Conservation (phyloP, 2,888 invertebrate species). For the Bugula neritina region DNA sequence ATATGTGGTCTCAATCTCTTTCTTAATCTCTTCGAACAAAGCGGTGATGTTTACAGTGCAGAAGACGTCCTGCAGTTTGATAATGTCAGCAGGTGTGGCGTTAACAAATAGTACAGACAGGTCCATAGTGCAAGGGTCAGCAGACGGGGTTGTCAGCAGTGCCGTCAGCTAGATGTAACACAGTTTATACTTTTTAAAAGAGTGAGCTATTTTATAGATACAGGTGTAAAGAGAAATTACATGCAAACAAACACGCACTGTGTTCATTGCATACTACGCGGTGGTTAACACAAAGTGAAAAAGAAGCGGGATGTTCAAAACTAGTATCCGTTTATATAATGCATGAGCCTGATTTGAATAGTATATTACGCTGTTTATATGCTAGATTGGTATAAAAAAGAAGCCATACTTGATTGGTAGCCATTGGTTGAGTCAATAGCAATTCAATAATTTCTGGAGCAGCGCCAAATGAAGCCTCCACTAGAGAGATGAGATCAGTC, state of each 20-base stretch:
- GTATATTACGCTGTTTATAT: too few species aligned
- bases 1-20: not conserved
- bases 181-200: too few species aligned
- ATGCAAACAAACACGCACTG: too few species aligned
- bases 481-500: not conserved
- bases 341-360: too few species aligned
- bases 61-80: conserved; percentile 7
- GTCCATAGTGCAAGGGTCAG: conserved; percentile 20
- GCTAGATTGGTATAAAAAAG: too few species aligned
- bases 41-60: conserved; percentile 10
- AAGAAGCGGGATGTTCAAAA: too few species aligned
- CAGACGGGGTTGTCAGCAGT: not conserved
- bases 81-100: conserved; percentile 3
- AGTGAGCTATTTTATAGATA: too few species aligned
- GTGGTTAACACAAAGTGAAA: too few species aligned
- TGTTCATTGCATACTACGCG: too few species aligned
- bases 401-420: not conserved
- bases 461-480: not conserved
- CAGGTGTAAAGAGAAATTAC: too few species aligned
- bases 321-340: too few species aligned
- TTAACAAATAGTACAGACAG: conserved; percentile 5
- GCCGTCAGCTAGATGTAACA: conserved; percentile 5
- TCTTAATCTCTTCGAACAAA: conserved; percentile 14
- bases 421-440: conserved; percentile 7
- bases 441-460: not conserved